Base-by-base conservation (phyloP, 2,888 invertebrate species). In the Agrochola litura region DNA sequence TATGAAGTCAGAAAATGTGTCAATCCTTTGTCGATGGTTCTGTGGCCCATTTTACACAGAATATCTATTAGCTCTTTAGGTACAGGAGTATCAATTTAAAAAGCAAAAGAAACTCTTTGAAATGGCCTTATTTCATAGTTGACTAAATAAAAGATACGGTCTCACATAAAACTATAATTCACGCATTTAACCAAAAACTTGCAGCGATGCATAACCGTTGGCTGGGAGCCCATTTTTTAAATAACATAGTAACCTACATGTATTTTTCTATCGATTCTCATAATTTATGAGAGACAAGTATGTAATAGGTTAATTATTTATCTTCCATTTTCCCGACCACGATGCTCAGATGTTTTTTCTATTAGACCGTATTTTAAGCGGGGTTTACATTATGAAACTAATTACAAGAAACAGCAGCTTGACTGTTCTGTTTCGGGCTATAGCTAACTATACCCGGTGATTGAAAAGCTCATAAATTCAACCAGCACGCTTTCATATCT, bases 321-420 rank as follows among this genome's bases (percentile, higher is more conserved):
- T n/a, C n/a, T n/a, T 37, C 5, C 14, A 19, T 65, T 65, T 41
- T 16, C 9, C 6, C 10, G 37, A 49, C 22, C 30, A 41, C 22
- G 19, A 76, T 66, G 60, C 10, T 66, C 49, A n/a, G 41, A n/a
- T n/a, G n/a, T 60, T 76, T 58, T 49, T 37, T 49, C 9, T 46
- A 73, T 12, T 22, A 37, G 10, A 54, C 43, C 43, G 3, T n/a
- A n/a, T n/a, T n/a, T n/a, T n/a, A n/a, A n/a, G n/a, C n/a, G n/a
- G n/a, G n/a, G n/a, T n/a, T n/a, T n/a, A n/a, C n/a, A n/a, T n/a
- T n/a, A n/a, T n/a, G n/a, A n/a, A n/a, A n/a, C n/a, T n/a, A n/a
- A n/a, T n/a, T n/a, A n/a, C n/a, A n/a, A n/a, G n/a, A n/a, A n/a
- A n/a, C n/a, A n/a, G n/a, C n/a, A n/a, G n/a, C n/a, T n/a, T n/a